Base-by-base conservation (phyloP, 2,888 invertebrate species). In the Cetonia aurata region DNA sequence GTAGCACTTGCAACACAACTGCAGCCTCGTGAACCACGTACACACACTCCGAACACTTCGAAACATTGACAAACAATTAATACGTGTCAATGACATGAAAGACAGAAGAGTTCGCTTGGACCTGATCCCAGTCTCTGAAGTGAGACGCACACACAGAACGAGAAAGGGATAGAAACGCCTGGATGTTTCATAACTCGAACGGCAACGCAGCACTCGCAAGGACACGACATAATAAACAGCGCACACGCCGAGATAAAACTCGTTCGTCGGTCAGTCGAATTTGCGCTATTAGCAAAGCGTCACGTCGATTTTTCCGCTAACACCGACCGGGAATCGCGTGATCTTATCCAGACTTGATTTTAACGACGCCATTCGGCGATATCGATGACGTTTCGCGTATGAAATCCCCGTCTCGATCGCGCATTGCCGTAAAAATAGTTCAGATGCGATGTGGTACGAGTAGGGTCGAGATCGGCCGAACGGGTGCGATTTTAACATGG, bases 51-150 rank as follows among this genome's bases (percentile, higher is more conserved):
- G 25, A 46, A 60, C 60, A 41, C 60, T 46, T 46, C 59, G 31
- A 42, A 67, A 56, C 67, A 67, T 67, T 67, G 67, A 67, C 67
- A 55, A 67, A 55, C 67, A 67, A 67, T 67, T 67, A 67, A 67
- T 55, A 67, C 55, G 53, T 67, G 67, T 67, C 67, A 67, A 55
- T 67, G 67, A 67, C 67, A 67, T 60, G 60, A 48, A 46, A 60
- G 60, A 60, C 60, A 25, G 59, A 56, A 56, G 60, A 60, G 60
- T 60, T 60, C 60, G 60, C 48, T 46, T 25, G 46, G 60, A 46
- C 60, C 48, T 25, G 60, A 19, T 60, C 46, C 46, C 60, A 15
- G 60, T 60, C 46, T 60, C 44, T 3, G 19, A 57, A 44, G 41
- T 42, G 48, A 25, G 3, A 4, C 25, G 25, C 25, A 4, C 25